phyloP scores from a whole-genome alignment of 2,888 invertebrate genomes.

The Hofmannophila pseudospretella region DNA sequence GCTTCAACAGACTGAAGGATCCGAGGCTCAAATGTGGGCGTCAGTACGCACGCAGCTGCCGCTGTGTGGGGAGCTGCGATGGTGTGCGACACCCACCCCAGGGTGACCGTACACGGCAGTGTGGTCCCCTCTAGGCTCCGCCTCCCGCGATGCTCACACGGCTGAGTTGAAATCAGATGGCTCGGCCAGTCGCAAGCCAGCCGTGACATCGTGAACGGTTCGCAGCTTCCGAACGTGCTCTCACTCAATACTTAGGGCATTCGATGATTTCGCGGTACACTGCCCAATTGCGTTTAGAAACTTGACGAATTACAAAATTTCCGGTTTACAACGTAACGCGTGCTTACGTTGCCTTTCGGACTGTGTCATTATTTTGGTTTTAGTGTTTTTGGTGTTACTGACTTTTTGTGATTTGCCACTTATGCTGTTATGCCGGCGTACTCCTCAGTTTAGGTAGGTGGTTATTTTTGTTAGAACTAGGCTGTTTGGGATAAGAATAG shows the following conservation, averaged over 20 bases:
- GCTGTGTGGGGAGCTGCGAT: conserved; percentile 37
- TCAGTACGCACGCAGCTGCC: conserved; percentile 16
- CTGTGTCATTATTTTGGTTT: conserved; percentile 51
- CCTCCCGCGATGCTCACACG: conserved; percentile 73
- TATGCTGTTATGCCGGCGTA: conserved; percentile 14
- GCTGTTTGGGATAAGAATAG: neutral
- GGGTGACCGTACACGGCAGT: conserved; percentile 28
- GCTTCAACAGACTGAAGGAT: conserved; percentile 18
- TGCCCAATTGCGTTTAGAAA: conserved; percentile 59
- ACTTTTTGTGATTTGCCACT: conserved; percentile 19
- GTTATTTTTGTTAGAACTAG: conserved; percentile 8
- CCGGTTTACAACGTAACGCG: conserved; percentile 41
- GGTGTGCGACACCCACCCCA: conserved; percentile 47
- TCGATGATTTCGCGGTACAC: conserved; percentile 73
- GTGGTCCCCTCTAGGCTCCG: conserved; percentile 55
- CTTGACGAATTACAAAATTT: conserved; percentile 69
- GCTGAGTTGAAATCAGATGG: conserved; percentile 77
- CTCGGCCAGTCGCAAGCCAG: conserved; percentile 75
- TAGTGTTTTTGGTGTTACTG: conserved; percentile 43
- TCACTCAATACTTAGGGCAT: conserved; percentile 60
- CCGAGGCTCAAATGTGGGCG: conserved; percentile 47
- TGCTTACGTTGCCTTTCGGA: conserved; percentile 37
- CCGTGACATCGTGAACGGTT: conserved; percentile 75
- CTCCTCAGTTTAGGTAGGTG: conserved; percentile 26
- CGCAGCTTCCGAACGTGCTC: conserved; percentile 53